Evolutionary conservation across 1,140 invertebrate species (phyloP).

Genomic region (Drosophila ogumai): DNA sequence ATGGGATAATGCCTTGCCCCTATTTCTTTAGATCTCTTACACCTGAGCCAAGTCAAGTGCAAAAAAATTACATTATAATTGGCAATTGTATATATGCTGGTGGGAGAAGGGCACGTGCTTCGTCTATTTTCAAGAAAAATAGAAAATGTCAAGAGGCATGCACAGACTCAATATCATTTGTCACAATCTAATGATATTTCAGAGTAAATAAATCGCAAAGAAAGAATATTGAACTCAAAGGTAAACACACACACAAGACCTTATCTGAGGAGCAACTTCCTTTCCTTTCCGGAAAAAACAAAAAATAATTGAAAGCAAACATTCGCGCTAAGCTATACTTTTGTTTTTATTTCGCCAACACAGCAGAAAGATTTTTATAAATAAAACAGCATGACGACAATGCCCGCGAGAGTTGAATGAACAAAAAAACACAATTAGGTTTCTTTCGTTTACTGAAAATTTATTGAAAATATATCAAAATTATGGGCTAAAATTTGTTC

Average conservation of each 20-base stretch:
- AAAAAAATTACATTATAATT: constrained; percentile 42
- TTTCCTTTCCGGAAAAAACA: constrained; percentile 24
- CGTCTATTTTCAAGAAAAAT: constrained; percentile 11
- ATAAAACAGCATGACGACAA: constrained; percentile 10
- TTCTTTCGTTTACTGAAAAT: constrained; percentile 12
- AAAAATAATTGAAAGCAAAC: constrained; percentile 62
- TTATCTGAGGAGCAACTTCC: constrained; percentile 29
- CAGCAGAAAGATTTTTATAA: constrained; percentile 4
- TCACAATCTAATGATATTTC: constrained; percentile 16
- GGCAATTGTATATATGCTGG: constrained; percentile 18
- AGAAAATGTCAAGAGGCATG: constrained; percentile 24
- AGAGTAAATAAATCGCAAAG: neutral
- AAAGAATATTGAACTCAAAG: constrained; percentile 30
- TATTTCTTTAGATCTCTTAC: neutral
- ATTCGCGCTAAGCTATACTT: constrained; percentile 30
- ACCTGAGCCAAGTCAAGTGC: constrained; percentile 29
- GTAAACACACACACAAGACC: constrained; percentile 16
- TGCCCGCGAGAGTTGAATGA: constrained; percentile 27
- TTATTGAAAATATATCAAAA: constrained; percentile 8
- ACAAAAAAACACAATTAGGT: constrained; percentile 13
- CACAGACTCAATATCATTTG: constrained; percentile 13
- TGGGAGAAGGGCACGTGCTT: constrained; percentile 20
- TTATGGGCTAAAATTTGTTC: constrained; percentile 10
- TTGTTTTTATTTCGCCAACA: constrained; percentile 20
- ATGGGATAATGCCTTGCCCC: constrained; percentile 12